Evolutionary conservation across 2,888 invertebrate species (phyloP), one percentile per base, ranked within the genome.

Genomic region (Eupithecia abbreviata): DNA sequence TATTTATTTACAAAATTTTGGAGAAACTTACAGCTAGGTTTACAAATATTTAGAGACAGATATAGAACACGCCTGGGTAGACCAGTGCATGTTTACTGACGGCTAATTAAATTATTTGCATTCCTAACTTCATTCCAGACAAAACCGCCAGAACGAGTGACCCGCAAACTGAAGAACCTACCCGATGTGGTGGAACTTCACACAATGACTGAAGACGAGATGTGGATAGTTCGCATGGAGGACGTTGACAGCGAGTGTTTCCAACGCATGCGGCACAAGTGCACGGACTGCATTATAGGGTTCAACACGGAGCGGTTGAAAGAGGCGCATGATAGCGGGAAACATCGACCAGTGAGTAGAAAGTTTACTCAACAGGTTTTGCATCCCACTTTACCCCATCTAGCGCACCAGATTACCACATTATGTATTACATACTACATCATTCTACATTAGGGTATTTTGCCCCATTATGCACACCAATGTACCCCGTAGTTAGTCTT

Each of bases 271-370:
- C 88, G 86, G 55, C 88, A 90, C 74, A 90, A 87, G 12, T 94
- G 94, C 47, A 77, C 82, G 0, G 76, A 87, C 15, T 94, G 94
- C 30, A 82, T 94, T 0, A 84, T 91, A 0, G 86, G 85, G 0
- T 94, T 94, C 77, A 91, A 90, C 49, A 90, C 91, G 0, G 85
- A 87, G 76, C 90, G 89, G 41, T 78, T 92, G 0, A 89, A 88
- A 88, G 83, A 84, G 0, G 86, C 88, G 2, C 94, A 94, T 70
- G 66, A 87, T 15, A 87, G 84, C 0, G 90, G 90, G 2, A 93
- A 93, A 74, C 94, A 94, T 79, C 77, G 80, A 2, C 84, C 84
- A 82, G 94, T 93, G 30, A 89, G 89, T 69, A 12, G 9, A n/a
- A 9, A n/a, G n/a, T 3, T 43, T 12, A 55, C n/a, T 55, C 7